Conservation (phyloP, 2,797 vertebrate genomes). For the Rhodeus uyekii region DNA sequence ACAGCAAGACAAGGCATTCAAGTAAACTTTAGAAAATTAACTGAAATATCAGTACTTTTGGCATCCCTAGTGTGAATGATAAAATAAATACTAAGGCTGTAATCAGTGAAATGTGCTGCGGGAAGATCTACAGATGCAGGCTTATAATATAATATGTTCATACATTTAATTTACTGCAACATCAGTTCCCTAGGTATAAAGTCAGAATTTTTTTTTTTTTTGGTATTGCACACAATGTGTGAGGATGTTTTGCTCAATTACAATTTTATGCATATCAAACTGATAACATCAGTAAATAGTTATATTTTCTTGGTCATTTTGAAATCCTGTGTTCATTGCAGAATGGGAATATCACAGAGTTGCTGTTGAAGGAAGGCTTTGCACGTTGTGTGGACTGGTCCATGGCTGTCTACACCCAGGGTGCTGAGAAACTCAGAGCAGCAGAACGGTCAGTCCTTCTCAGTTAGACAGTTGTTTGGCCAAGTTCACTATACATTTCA, state of each 20-base stretch:
- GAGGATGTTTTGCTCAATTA: background rate
- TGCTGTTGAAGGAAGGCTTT: conserved; percentile 94
- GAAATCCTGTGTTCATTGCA: conserved; percentile 54
- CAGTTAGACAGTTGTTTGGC: background rate
- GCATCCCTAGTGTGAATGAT: background rate
- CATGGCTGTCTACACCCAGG: conserved; percentile 94
- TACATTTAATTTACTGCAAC: background rate
- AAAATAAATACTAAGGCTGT: background rate
- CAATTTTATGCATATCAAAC: background rate
- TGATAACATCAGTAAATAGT: background rate
- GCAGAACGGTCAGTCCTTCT: conserved; percentile 85
- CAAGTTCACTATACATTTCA: background rate
- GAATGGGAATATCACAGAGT: conserved; percentile 98
- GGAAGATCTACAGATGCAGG: background rate
- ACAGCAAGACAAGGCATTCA: background rate
- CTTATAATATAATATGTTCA: background rate
- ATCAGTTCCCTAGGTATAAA: background rate
- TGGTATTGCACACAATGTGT: background rate
- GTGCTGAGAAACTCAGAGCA: conserved; percentile 91
- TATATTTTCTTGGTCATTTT: background rate
- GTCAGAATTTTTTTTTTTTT: too few species aligned
- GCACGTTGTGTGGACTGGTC: conserved; percentile 98
- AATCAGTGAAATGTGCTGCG: background rate
- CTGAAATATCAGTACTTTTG: background rate
- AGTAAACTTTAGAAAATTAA: background rate